These are phyloP conservation scores for Hemiscyllium ocellatum DNA, from an alignment of 2,113 vertebrate species.

Conservation along the genomic window DNA sequence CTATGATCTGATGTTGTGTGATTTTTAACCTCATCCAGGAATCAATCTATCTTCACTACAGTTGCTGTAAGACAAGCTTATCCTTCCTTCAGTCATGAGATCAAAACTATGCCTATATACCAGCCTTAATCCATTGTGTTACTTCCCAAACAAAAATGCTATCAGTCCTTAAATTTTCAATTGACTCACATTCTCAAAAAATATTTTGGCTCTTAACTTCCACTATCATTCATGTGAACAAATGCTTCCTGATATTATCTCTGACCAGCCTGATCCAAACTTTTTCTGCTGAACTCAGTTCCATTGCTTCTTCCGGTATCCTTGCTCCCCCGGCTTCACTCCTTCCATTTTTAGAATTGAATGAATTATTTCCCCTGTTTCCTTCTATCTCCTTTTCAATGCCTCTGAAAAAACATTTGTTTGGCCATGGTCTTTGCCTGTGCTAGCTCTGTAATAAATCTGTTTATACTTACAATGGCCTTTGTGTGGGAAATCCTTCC, in stretches of 20 bases:
- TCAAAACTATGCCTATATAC: too few relatives aligned
- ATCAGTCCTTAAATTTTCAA: not conserved
- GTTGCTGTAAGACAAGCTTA: too few relatives aligned
- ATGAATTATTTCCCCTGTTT: not conserved
- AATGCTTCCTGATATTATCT: not conserved
- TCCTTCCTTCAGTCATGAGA: too few relatives aligned
- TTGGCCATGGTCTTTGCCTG: not conserved
- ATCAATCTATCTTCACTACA: too few relatives aligned
- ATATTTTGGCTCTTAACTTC: not conserved
- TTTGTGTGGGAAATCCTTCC: not conserved
- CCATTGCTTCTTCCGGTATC: not conserved
- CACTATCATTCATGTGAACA: not conserved
- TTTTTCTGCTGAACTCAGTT: not conserved
- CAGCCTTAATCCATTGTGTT: not conserved
- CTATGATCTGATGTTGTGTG: too few relatives aligned
- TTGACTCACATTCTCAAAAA: not conserved
- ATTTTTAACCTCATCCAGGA: too few relatives aligned
- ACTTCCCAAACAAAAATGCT: not conserved
- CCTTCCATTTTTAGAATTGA: not conserved
- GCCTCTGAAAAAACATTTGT: not conserved
- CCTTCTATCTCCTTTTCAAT: not conserved
- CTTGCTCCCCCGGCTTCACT: not conserved
- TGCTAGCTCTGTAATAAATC: not conserved
- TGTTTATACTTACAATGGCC: not conserved
- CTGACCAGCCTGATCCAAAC: not conserved